Evolutionary conservation across 2,888 invertebrate species (phyloP).

Genomic region (Rhingia rostrata): DNA sequence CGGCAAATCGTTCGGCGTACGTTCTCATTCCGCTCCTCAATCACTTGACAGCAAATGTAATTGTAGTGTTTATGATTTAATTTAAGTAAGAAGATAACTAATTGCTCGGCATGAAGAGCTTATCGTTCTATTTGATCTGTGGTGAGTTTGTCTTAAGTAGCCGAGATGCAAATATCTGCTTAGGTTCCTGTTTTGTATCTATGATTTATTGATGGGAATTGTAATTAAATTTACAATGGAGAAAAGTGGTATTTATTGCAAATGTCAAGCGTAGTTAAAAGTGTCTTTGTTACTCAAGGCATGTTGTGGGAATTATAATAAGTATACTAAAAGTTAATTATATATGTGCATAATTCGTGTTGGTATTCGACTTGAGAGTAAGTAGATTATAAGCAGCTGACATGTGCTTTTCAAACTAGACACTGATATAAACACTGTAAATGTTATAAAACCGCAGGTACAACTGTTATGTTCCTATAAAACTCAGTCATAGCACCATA

Average conservation of each 20-base stretch:
- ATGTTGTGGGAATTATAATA: too few species aligned
- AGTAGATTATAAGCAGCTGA: too few species aligned
- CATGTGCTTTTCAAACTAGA: too few species aligned
- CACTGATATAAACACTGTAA: too few species aligned
- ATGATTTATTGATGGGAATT: conserved; percentile 52
- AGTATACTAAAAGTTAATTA: too few species aligned
- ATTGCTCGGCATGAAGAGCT: conserved; percentile 32
- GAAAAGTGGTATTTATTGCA: conserved; percentile 4
- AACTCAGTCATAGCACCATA: too few species aligned
- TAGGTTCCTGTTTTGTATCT: conserved; percentile 40
- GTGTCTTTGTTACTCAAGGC: not conserved
- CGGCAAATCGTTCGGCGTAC: conserved; percentile 27
- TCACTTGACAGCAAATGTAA: conserved; percentile 56
- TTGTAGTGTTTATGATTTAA: conserved; percentile 50
- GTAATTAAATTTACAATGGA: conserved; percentile 43
- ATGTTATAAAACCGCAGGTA: too few species aligned
- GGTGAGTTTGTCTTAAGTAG: conserved; percentile 34
- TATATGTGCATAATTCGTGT: too few species aligned
- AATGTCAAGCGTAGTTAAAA: conserved; percentile 5
- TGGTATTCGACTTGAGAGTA: too few species aligned
- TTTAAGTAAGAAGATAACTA: conserved; percentile 40
- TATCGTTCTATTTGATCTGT: conserved; percentile 36
- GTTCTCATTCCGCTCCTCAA: conserved; percentile 36
- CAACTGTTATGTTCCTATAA: too few species aligned
- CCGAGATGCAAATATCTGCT: conserved; percentile 32